Evolutionary conservation across 2,113 vertebrate species (phyloP).

Genomic region (Myodes glareolus): DNA sequence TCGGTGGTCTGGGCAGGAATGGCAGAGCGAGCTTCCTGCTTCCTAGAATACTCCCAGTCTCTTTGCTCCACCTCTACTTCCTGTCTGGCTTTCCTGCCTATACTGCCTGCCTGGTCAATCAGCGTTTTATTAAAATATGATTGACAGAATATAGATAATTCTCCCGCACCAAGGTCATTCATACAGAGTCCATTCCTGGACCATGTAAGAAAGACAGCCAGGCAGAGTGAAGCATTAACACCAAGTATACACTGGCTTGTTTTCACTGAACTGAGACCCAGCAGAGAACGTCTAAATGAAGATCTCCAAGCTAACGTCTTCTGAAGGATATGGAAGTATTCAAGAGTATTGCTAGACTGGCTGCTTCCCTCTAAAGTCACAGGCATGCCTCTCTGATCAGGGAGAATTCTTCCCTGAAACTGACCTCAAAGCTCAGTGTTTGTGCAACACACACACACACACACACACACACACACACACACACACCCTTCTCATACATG

Average conservation of each 20-base stretch:
- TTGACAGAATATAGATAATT: no score
- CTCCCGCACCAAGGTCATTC: no score
- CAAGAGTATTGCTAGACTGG: not conserved
- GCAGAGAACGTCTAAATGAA: not conserved
- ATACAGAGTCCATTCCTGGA: not conserved
- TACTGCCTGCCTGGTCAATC: no score
- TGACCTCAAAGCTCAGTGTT: not conserved
- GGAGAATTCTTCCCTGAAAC: not conserved
- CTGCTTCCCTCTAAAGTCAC: not conserved
- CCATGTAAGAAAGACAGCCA: not conserved
- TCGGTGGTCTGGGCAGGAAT: no score
- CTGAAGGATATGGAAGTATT: not conserved
- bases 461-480: not conserved
- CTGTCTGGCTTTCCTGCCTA: no score
- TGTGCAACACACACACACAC: not conserved
- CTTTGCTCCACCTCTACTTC: no score
- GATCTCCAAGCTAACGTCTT: not conserved
- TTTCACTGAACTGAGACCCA: constrained; percentile 13
- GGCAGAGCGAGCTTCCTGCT: no score
- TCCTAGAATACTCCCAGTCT: no score
- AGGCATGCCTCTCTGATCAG: not conserved
- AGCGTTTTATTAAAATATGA: no score
- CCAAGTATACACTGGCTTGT: not conserved
- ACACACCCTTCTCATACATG: not conserved
- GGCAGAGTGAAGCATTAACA: not conserved